Evolutionary conservation across 2,113 vertebrate species (phyloP).

Genomic region (Actenoides lindsayi): DNA sequence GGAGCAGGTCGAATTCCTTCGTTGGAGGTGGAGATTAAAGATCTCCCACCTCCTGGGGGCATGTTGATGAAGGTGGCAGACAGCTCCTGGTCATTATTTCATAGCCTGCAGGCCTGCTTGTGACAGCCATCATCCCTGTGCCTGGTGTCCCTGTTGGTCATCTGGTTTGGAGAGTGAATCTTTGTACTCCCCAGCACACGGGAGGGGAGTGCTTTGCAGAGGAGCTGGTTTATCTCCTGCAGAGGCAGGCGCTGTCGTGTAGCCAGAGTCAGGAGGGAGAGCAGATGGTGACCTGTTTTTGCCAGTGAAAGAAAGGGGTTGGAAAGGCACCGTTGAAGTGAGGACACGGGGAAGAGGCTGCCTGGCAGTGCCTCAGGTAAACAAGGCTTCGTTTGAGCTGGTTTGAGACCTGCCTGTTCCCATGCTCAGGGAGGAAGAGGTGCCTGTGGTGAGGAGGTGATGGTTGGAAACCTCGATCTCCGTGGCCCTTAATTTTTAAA

Average conservation of each 20-base stretch:
- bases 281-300: slow-evolving; percentile 52
- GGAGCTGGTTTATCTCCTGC: neutral
- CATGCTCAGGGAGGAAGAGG: neutral
- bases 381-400: neutral
- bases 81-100: neutral
- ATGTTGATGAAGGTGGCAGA: neutral
- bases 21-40: neutral
- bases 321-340: neutral
- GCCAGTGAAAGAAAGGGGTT: neutral
- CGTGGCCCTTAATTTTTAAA: rapidly evolving
- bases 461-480: neutral
- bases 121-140: neutral
- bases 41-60: neutral
- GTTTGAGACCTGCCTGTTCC: neutral
- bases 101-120: neutral
- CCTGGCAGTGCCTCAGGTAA: neutral
- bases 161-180: neutral
- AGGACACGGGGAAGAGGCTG: neutral
- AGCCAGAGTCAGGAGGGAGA: slow-evolving; percentile 15
- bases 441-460: neutral
- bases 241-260: neutral
- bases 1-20: neutral
- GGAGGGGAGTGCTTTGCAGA: neutral
- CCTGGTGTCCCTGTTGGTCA: neutral
- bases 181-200: neutral